A percentile compares a stretch with the other conserved stretches of the same genome.
phyloP scores from a whole-genome alignment of 2,797 vertebrate species.

The Florisuga fusca region DNA sequence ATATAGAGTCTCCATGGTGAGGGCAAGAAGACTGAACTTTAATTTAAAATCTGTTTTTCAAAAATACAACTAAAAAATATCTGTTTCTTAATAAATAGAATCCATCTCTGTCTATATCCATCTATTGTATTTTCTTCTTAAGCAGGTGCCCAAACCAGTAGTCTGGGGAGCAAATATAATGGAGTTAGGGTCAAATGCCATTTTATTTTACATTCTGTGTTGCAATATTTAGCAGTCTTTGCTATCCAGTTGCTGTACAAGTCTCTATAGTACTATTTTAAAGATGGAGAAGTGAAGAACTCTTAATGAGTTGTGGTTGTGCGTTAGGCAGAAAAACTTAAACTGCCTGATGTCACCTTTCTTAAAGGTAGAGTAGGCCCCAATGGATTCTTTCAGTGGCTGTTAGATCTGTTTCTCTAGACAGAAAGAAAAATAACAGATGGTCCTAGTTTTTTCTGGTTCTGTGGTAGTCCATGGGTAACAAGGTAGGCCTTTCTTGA shows the following conservation, averaged over 20 bases:
- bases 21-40: not conserved
- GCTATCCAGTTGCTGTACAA: not conserved
- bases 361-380: not conserved
- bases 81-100: not conserved
- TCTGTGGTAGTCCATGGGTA: not conserved
- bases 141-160: not conserved
- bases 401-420: not conserved
- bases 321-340: not conserved
- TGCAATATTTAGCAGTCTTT: not conserved
- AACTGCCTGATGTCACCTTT: not conserved
- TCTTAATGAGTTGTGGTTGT: not conserved
- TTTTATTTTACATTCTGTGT: not conserved
- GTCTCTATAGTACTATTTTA: not conserved
- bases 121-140: not conserved
- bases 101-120: not conserved
- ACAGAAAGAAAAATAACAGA: not conserved
- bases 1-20: not conserved
- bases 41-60: not conserved
- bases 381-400: not conserved
- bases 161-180: not conserved
- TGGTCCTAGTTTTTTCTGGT: not conserved
- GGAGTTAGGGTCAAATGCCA: not conserved
- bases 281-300: not conserved
- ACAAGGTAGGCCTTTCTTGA: not conserved
- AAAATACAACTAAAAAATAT: not conserved